These are phyloP conservation scores for Scrobipalpa atriplicella DNA, from an alignment of 2,888 invertebrate species.

Conservation along the genomic window DNA sequence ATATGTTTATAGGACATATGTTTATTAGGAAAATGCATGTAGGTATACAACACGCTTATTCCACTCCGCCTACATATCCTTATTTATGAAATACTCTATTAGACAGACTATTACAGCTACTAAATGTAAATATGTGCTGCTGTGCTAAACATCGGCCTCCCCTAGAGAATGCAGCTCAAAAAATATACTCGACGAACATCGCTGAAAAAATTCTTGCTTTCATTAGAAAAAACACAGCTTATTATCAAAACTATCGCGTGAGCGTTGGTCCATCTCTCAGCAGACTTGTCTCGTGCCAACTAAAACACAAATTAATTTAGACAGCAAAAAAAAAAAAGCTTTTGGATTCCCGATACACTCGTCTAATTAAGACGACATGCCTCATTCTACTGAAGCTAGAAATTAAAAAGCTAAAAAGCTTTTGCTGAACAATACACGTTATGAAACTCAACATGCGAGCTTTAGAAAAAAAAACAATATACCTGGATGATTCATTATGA, in stretches of 20 bases:
- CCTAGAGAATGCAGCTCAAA: too few species aligned
- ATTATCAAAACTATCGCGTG: neutral
- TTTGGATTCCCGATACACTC: conserved; percentile 26
- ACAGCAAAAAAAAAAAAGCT: conserved; percentile 11
- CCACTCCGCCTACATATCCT: too few species aligned
- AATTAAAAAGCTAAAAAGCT: conserved; percentile 25
- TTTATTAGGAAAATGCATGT: too few species aligned
- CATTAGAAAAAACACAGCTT: neutral
- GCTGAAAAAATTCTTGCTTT: neutral
- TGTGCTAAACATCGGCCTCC: too few species aligned
- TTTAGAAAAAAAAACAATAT: neutral
- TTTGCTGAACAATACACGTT: neutral
- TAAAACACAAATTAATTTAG: conserved; percentile 31
- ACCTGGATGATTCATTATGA: neutral
- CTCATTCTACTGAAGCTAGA: conserved; percentile 30
- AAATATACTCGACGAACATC: neutral
- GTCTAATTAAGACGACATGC: conserved; percentile 33
- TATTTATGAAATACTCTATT: too few species aligned
- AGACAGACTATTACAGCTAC: too few species aligned
- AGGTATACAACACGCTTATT: too few species aligned
- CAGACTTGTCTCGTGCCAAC: conserved; percentile 21
- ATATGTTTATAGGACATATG: too few species aligned
- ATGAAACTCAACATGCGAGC: neutral
- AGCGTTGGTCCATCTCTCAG: conserved; percentile 1
- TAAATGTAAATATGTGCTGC: too few species aligned